Conservation (phyloP, 2,113 vertebrate species). For the Xenotilapia caudafasciata region DNA sequence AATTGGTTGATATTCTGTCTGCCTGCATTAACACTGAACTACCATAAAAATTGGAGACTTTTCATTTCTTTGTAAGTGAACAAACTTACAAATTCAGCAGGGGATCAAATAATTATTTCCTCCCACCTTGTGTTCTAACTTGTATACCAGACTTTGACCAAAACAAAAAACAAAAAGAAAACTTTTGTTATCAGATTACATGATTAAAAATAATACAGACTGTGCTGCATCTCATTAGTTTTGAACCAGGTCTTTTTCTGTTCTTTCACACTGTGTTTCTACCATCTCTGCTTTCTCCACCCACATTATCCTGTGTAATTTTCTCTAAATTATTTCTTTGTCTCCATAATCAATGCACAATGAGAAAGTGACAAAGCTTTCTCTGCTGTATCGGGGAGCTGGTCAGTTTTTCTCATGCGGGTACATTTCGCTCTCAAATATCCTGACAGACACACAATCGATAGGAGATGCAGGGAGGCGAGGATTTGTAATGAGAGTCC, state of each 20-base stretch:
- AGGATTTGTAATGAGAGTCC: slow-evolving; percentile 56
- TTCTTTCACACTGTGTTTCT: not conserved
- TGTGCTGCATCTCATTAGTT: not conserved
- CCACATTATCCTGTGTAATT: slow-evolving; percentile 13
- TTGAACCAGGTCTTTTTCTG: not conserved
- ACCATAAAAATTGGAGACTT: not conserved
- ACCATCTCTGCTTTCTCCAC: not conserved
- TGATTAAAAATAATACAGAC: not conserved
- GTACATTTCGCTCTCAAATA: slow-evolving; percentile 55
- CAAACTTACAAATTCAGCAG: not conserved
- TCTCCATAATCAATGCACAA: slow-evolving; percentile 58
- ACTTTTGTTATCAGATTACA: not conserved
- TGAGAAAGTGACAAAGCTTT: slow-evolving; percentile 43
- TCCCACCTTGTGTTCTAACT: not conserved
- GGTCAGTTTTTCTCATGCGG: slow-evolving; percentile 49
- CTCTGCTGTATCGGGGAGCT: slow-evolving; percentile 14
- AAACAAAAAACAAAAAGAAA: not conserved
- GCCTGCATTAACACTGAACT: not conserved
- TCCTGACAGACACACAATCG: slow-evolving; percentile 59
- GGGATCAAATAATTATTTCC: not conserved
- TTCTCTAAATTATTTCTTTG: slow-evolving; percentile 44
- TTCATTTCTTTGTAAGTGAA: not conserved
- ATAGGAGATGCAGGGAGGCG: slow-evolving; percentile 44
- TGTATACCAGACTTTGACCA: not conserved
- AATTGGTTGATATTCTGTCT: not conserved